Evolutionary conservation across 2,888 invertebrate genomes (phyloP), one percentile per base, ranked within the genome.

Genomic region (Chloromyia formosa): DNA sequence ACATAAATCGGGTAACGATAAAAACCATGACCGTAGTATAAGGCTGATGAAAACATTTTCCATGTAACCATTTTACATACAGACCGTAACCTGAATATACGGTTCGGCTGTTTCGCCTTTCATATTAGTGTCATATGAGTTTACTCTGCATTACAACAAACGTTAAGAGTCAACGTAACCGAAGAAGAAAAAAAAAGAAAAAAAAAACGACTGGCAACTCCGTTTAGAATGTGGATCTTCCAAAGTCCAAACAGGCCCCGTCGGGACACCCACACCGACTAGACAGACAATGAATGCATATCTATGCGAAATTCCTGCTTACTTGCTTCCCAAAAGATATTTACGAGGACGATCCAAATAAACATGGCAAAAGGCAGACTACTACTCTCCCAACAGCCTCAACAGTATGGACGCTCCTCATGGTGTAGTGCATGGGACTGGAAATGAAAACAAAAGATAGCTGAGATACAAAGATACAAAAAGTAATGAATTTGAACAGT

Each of bases 401-500:
- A n/a, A 49, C 12, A 49, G 16, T 12, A 3, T n/a, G 16, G 3
- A 12, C 49, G 10, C 49, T n/a, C 49, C n/a, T n/a, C n/a, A n/a
- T n/a, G n/a, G n/a, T n/a, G n/a, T n/a, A n/a, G n/a, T n/a, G n/a
- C n/a, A n/a, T n/a, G n/a, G n/a, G n/a, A n/a, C n/a, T n/a, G n/a
- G n/a, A n/a, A n/a, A n/a, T 12, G 49, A 10, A 3, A n/a, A 49
- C 5, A 49, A 49, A 49, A 49, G 27, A 35, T 35, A 35, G 7
- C 27, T 35, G 49, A 49, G 16, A n/a, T 49, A n/a, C 49, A 49
- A 49, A 35, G 5, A n/a, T n/a, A 7, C 12, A n/a, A 49, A 49
- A 49, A n/a, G 12, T n/a, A 49, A 60, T 60, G 23, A 60, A 60
- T 60, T 23, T 23, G n/a, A 60, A 60, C 60, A 60, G 23, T 60